Percentiles rank a stretch among this genome's conserved stretches.
These are phyloP conservation scores for Drosophila anomalipes DNA, from an alignment of 2,888 invertebrate genomes.

Conservation along the genomic window DNA sequence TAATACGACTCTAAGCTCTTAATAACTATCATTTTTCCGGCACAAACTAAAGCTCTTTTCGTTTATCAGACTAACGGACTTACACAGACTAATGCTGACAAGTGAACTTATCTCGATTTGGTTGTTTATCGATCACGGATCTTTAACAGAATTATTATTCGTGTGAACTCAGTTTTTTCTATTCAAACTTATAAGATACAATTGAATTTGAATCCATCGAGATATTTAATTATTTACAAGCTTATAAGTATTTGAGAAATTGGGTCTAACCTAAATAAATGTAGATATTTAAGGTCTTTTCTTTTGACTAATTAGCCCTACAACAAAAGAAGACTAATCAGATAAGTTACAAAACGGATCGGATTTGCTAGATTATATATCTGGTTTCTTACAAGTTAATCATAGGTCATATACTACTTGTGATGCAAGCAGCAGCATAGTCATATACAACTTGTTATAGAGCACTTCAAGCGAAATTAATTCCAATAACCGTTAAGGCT, in stretches of 20 bases:
- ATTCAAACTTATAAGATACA: neutral
- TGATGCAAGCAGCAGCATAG: neutral
- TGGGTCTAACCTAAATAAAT: neutral
- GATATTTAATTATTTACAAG: neutral
- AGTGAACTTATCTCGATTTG: too few relatives aligned
- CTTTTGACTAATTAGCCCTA: neutral
- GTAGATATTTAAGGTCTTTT: neutral
- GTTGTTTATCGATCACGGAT: too few relatives aligned
- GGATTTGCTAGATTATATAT: neutral
- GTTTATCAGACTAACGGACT: neutral
- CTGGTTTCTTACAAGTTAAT: neutral
- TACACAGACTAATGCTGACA: neutral
- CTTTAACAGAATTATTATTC: neutral
- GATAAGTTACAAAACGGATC: neutral
- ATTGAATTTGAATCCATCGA: neutral
- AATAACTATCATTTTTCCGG: neutral
- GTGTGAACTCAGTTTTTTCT: neutral
- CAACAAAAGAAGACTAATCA: neutral
- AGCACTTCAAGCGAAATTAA: neutral
- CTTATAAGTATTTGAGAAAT: neutral
- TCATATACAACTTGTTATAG: neutral
- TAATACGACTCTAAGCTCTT: neutral
- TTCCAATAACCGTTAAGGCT: neutral
- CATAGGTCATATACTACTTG: neutral
- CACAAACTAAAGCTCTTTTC: neutral